phyloP scores from a whole-genome alignment of 2,888 invertebrate species.

The Chrysotoxum bicinctum region DNA sequence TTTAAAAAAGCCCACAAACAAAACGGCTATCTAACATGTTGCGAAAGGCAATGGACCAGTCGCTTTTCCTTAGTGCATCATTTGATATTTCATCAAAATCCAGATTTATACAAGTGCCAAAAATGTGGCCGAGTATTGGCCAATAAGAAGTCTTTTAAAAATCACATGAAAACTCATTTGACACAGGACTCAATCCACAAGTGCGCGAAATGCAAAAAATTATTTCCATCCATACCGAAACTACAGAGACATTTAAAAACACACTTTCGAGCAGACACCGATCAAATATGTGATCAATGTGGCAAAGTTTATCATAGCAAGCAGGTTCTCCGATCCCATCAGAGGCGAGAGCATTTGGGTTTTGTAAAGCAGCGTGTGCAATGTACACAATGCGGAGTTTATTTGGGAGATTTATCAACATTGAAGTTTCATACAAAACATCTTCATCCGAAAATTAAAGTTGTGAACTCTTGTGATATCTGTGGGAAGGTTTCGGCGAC shows the following conservation, averaged over 20 bases:
- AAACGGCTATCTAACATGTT: constrained; percentile 73
- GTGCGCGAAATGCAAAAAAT: constrained; percentile 72
- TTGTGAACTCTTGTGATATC: constrained; percentile 71
- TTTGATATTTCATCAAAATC: constrained; percentile 73
- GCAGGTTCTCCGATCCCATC: constrained; percentile 3
- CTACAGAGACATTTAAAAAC: constrained; percentile 73
- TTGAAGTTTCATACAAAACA: constrained; percentile 73
- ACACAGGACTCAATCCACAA: constrained; percentile 40
- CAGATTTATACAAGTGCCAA: constrained; percentile 73
- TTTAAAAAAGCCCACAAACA: constrained; percentile 70
- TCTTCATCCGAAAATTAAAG: constrained; percentile 72
- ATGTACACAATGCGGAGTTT: constrained; percentile 72
- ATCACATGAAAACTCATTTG: constrained; percentile 69
- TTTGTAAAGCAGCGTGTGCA: constrained; percentile 65
- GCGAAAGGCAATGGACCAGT: constrained; percentile 73
- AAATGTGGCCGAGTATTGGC: constrained; percentile 71
- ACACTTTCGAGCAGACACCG: constrained; percentile 60
- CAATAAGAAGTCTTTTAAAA: constrained; percentile 59
- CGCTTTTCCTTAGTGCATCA: constrained; percentile 74
- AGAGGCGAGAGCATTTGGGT: constrained; percentile 36
- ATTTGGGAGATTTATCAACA: constrained; percentile 68
- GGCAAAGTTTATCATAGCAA: constrained; percentile 66
- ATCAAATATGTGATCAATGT: constrained; percentile 74
- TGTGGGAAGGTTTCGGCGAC: constrained; percentile 74
- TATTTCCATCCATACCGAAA: constrained; percentile 60